These are phyloP conservation scores for Tragelaphus imberbis DNA, from an alignment of 2,113 vertebrate genomes.

Conservation along the genomic window DNA sequence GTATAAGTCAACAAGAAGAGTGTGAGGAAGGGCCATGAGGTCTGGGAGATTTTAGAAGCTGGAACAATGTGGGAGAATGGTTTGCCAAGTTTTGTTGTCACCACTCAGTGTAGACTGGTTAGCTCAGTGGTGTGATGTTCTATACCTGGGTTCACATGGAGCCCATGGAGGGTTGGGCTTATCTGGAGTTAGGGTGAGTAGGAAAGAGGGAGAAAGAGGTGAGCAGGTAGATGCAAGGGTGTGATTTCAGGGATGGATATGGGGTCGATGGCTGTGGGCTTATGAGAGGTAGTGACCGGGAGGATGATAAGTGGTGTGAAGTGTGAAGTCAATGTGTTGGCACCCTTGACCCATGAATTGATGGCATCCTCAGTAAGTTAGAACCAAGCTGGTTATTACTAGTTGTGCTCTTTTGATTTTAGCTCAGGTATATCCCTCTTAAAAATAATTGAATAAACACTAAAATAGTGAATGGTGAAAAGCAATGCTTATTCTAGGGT, in stretches of 20 bases:
- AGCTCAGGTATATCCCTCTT: background rate
- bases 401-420: background rate
- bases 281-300: fast-evolving
- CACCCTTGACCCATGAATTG: background rate
- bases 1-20: background rate
- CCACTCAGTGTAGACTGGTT: background rate
- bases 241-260: background rate
- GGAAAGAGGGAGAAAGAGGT: background rate
- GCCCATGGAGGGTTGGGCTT: background rate
- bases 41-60: background rate
- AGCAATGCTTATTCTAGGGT: background rate
- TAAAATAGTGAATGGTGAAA: background rate
- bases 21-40: background rate
- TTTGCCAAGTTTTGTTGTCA: background rate
- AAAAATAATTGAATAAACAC: background rate
- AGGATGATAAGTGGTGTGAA: background rate
- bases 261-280: background rate
- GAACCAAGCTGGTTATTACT: background rate
- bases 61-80: background rate
- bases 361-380: background rate
- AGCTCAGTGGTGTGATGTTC: background rate
- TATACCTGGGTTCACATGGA: background rate
- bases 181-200: background rate
- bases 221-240: background rate
- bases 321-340: no score